These are phyloP conservation scores for Noctua janthina DNA, from an alignment of 2,888 invertebrate species.

Conservation along the genomic window DNA sequence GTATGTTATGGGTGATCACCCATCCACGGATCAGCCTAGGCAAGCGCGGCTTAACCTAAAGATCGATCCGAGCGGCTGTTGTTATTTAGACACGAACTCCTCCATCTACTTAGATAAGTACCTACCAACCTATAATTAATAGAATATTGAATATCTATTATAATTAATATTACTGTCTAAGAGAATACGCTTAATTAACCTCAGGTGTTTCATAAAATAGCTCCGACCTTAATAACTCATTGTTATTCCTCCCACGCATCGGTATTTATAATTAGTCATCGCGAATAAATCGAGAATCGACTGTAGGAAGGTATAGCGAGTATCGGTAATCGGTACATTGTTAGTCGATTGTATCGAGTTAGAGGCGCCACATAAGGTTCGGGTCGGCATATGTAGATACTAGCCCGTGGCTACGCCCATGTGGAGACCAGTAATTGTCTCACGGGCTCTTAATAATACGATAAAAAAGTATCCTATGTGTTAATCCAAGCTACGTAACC, in stretches of 20 bases:
- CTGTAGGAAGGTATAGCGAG: not conserved
- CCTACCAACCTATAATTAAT: not conserved
- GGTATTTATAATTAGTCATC: slow-evolving; percentile 62
- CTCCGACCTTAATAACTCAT: slow-evolving; percentile 53
- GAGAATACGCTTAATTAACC: slow-evolving; percentile 25
- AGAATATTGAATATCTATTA: slow-evolving; percentile 1
- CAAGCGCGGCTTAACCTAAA: not conserved
- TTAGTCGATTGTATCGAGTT: slow-evolving; percentile 28
- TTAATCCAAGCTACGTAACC: not conserved
- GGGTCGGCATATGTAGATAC: not conserved
- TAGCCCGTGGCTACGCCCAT: not conserved
- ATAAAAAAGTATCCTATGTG: not conserved
- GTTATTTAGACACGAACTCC: not conserved
- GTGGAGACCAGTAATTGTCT: not conserved
- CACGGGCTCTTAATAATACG: not conserved
- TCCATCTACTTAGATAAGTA: not conserved
- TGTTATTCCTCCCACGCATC: slow-evolving; percentile 63
- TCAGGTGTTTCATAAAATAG: slow-evolving; percentile 45
- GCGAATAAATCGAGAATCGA: slow-evolving; percentile 47
- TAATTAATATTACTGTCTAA: slow-evolving; percentile 13
- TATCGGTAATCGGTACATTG: slow-evolving; percentile 43
- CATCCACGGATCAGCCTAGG: not conserved
- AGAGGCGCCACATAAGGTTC: not conserved
- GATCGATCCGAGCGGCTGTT: not conserved
- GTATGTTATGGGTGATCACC: not conserved